A percentile compares a stretch with the other conserved stretches of the same genome.
phyloP scores from a whole-genome alignment of 2,797 vertebrate species.

The Amazonetta brasiliensis region DNA sequence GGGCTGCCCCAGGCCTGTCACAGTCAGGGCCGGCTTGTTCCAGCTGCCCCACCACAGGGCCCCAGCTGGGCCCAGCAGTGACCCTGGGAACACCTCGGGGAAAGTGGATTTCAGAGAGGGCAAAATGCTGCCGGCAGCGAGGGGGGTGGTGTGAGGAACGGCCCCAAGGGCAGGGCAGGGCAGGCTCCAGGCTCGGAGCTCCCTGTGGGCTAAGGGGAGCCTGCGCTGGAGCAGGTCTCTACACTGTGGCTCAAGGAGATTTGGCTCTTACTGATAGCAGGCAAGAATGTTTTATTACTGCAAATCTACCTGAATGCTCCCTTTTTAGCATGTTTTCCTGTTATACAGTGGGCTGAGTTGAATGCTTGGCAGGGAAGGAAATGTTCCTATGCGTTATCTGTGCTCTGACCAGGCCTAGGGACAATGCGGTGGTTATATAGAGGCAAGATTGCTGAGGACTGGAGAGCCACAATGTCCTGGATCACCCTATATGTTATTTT shows the following conservation, averaged over 20 bases:
- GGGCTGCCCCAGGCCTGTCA: neutral
- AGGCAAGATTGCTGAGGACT: neutral
- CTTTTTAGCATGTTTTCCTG: neutral
- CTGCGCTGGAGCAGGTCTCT: neutral
- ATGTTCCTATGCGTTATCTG: neutral
- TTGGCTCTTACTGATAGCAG: neutral
- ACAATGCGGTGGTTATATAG: neutral
- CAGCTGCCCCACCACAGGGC: neutral
- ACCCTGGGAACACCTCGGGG: accelerated
- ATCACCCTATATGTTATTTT: neutral
- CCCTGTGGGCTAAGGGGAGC: neutral
- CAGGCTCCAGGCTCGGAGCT: neutral
- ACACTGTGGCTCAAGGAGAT: neutral
- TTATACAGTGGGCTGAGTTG: neutral
- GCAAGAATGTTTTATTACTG: neutral
- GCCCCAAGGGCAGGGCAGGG: neutral
- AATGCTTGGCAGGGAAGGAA: neutral
- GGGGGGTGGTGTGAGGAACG: neutral
- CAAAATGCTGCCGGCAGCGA: accelerated
- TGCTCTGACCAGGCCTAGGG: neutral
- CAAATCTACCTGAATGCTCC: neutral
- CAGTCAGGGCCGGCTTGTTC: neutral
- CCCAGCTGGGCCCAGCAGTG: neutral
- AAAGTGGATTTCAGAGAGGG: neutral
- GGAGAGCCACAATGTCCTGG: neutral